Evolutionary conservation across 2,113 vertebrate genomes (phyloP).

Genomic region (Oreotragus oreotragus): DNA sequence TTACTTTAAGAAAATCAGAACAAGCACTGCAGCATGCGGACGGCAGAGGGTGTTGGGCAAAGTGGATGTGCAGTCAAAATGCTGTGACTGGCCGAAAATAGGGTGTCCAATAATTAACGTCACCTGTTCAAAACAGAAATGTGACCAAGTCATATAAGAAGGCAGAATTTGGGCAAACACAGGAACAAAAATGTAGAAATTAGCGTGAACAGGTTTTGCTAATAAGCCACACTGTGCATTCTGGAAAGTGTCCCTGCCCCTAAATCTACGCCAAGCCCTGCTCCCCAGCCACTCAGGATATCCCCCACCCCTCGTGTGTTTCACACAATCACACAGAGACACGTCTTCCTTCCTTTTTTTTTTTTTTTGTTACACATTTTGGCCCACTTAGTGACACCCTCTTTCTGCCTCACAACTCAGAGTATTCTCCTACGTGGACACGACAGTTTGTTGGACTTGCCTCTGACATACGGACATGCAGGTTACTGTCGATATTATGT

Average conservation of each 20-base stretch:
- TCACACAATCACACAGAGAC: too few species aligned
- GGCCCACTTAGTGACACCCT: not conserved
- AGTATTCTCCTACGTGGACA: fast-evolving
- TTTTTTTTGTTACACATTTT: not conserved
- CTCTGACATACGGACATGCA: fast-evolving
- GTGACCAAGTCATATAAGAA: fast-evolving
- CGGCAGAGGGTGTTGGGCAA: fast-evolving
- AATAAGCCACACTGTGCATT: not conserved
- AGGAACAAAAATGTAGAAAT: not conserved
- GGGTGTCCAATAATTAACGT: fast-evolving
- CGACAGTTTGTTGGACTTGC: fast-evolving
- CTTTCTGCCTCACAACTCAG: not conserved
- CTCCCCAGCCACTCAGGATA: fast-evolving
- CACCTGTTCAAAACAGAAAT: too few species aligned
- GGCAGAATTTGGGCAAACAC: not conserved
- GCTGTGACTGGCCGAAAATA: not conserved
- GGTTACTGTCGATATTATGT: fast-evolving
- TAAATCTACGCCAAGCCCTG: fast-evolving
- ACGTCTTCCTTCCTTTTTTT: fast-evolving
- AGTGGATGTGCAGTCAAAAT: not conserved
- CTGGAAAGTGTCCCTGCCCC: too few species aligned
- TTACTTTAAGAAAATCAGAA: not conserved
- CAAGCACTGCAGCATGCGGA: not conserved
- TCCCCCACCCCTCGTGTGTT: fast-evolving
- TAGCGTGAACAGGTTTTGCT: too few species aligned